phyloP scores from a whole-genome alignment of 2,797 vertebrate genomes.

The Taenioides sp. region DNA sequence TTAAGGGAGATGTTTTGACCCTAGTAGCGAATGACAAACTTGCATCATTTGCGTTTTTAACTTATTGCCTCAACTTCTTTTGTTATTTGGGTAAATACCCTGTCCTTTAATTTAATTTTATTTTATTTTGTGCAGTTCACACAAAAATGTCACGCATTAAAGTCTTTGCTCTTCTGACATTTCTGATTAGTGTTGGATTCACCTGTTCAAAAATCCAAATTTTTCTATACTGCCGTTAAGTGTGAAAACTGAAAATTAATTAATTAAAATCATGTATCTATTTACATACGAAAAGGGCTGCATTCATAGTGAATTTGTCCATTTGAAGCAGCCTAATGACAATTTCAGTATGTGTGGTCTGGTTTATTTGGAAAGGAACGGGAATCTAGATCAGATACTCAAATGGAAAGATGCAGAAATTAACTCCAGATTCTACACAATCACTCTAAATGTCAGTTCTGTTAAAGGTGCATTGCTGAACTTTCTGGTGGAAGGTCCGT shows the following conservation, averaged over 20 bases:
- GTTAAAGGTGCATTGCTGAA: no score
- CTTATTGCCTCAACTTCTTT: neutral
- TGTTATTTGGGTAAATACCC: neutral
- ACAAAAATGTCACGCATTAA: neutral
- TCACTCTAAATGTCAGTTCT: no score
- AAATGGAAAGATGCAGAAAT: neutral
- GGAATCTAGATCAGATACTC: neutral
- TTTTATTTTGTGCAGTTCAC: neutral
- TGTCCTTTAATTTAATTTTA: neutral
- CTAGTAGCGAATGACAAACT: neutral
- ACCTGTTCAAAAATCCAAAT: neutral
- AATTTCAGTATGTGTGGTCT: neutral
- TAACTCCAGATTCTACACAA: neutral
- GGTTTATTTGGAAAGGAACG: neutral
- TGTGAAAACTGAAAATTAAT: neutral
- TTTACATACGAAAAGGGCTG: neutral
- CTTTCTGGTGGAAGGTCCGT: no score
- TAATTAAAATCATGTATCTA: neutral
- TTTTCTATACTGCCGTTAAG: neutral
- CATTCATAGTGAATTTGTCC: neutral
- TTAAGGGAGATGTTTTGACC: neutral
- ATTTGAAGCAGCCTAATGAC: neutral
- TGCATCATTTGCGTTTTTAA: neutral
- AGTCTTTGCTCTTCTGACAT: neutral
- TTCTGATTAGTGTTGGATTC: constrained; percentile 1